phyloP scores from a whole-genome alignment of 64 coral and sea anemone genomes.

The Actinia tenebrosa region DNA sequence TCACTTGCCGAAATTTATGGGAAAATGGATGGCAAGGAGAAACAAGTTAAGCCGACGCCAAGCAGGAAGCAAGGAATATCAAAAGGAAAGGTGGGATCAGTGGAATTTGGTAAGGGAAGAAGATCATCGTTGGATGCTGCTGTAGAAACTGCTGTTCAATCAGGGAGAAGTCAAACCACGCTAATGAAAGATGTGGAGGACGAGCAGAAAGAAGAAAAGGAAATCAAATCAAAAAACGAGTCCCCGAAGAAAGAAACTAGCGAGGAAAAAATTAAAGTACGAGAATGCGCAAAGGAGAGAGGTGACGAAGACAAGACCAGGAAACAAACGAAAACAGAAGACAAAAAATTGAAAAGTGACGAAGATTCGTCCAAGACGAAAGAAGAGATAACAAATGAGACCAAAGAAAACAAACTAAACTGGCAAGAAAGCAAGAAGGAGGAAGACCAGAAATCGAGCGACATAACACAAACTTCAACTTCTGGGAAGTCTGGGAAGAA shows the following conservation, averaged over 20 bases:
- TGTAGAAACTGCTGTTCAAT: not conserved
- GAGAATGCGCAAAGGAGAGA: not conserved
- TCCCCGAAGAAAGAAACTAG: not conserved
- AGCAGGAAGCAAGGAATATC: not conserved
- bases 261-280: not conserved
- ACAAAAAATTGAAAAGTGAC: not conserved
- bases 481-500: not conserved
- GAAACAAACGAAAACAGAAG: not conserved
- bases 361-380: not conserved
- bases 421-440: not conserved
- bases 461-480: not conserved
- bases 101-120: not conserved
- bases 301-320: not conserved
- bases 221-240: not conserved
- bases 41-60: not conserved
- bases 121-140: not conserved
- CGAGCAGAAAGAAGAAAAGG: not conserved
- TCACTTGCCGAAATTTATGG: not conserved
- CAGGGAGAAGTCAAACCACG: not conserved
- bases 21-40: not conserved
- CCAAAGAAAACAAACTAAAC: not conserved
- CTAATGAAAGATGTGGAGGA: not conserved
- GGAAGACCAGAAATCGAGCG: not conserved
- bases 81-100: not conserved
- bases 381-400: not conserved